Evolutionary conservation across 2,113 vertebrate genomes (phyloP).

Genomic region (Pelvicachromis taeniatus): DNA sequence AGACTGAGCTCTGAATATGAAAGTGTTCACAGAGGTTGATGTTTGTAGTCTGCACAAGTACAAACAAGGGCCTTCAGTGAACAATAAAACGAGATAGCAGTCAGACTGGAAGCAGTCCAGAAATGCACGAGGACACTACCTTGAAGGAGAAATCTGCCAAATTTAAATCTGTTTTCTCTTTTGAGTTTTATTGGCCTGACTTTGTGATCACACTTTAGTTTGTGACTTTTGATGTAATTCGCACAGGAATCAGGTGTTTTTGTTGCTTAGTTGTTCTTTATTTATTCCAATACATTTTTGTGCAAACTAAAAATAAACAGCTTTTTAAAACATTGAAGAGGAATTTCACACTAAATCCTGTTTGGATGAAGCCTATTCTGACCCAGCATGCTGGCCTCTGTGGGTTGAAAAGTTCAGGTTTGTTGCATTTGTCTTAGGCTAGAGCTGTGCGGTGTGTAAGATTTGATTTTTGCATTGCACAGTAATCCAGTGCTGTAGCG

Average conservation of each 20-base stretch:
- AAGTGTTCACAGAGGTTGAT: not conserved
- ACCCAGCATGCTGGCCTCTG: not conserved
- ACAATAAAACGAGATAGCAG: not conserved
- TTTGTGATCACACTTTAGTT: not conserved
- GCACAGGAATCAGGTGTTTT: not conserved
- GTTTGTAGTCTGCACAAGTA: not conserved
- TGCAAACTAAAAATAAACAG: not conserved
- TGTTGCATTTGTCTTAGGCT: not conserved
- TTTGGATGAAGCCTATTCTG: not conserved
- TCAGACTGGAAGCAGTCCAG: not conserved
- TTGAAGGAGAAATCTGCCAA: not conserved
- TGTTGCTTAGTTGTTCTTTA: not conserved
- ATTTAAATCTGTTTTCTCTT: not conserved
- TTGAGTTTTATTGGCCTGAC: not conserved
- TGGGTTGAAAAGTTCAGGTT: not conserved
- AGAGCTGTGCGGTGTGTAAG: not conserved
- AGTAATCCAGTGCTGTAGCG: not conserved
- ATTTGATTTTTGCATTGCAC: not conserved
- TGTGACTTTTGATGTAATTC: not conserved
- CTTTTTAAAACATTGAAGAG: not conserved
- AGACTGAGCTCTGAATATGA: not conserved
- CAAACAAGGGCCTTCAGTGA: not conserved
- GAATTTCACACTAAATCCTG: not conserved
- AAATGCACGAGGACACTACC: not conserved
- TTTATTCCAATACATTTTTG: not conserved